These are phyloP conservation scores for Eurypyga helias DNA, from an alignment of 2,113 vertebrate species.

Conservation along the genomic window DNA sequence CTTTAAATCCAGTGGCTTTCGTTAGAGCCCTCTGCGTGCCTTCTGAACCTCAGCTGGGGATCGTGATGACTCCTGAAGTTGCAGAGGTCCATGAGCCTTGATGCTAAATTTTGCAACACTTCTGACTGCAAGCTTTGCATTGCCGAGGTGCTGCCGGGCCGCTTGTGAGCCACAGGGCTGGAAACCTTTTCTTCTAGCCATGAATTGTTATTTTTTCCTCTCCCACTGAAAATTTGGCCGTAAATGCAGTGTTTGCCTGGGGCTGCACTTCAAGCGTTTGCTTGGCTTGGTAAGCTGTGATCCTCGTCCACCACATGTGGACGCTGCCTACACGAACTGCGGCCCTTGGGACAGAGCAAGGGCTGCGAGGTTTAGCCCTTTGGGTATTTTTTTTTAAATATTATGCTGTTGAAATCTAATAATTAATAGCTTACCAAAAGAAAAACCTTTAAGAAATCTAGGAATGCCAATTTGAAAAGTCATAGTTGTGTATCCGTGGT, in stretches of 20 bases:
- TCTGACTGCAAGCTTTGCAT: not conserved
- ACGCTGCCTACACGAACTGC: fast-evolving
- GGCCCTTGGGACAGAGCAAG: not conserved
- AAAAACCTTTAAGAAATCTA: not conserved
- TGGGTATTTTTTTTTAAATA: not conserved
- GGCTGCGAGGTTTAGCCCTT: not conserved
- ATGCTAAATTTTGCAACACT: not conserved
- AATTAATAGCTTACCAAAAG: not conserved
- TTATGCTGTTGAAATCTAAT: not conserved
- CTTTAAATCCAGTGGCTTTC: not conserved
- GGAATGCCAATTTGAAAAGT: not conserved
- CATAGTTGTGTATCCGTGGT: not conserved
- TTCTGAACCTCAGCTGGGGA: not conserved
- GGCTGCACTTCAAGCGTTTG: not conserved
- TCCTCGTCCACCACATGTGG: fast-evolving
- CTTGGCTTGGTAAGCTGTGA: not conserved
- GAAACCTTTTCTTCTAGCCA: not conserved
- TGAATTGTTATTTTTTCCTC: not conserved
- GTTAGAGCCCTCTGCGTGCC: not conserved
- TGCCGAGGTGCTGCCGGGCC: not conserved
- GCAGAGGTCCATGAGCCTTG: not conserved
- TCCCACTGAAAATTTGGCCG: fast-evolving
- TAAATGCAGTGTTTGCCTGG: not conserved
- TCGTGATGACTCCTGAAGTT: not conserved
- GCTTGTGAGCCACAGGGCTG: not conserved